Base-by-base conservation (phyloP, 2,888 invertebrate species). In the Cheiracanthium punctorium region DNA sequence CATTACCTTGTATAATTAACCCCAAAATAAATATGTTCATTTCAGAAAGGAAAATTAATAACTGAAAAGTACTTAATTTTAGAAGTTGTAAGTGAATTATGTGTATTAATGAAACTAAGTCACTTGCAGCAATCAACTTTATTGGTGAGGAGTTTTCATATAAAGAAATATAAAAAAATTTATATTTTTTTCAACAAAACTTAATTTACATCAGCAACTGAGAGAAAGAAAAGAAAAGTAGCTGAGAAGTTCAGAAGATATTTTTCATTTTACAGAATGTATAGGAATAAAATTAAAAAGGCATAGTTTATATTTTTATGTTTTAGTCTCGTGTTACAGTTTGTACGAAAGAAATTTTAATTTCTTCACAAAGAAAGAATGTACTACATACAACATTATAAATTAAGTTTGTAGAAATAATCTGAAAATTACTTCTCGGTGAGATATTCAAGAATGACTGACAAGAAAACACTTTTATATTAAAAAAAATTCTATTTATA, bases 91-190 rank as follows among this genome's bases (percentile, higher is more conserved):
- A n/a, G n/a, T n/a, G n/a, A n/a, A n/a, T n/a, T n/a, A n/a, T n/a
- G n/a, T n/a, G n/a, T n/a, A n/a, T n/a, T n/a, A n/a, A n/a, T n/a
- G n/a, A n/a, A n/a, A n/a, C n/a, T n/a, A n/a, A 37, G 37, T 37
- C 67, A 76, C 1, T 67, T 81, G 37, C 24, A 74, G 73, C 28
- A 81, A 67, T 74, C 73, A 37, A 81, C 80, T 74, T 74, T 74
- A 81, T 81, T 81, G 33, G 32, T 67, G 48, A 81, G 74, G 48
- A 41, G 24, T 24, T 69, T 69, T 67, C 33, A 48, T 48, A 48
- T 58, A 58, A 58, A 58, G 58, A 58, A 58, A 58, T 58, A 12
- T 58, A 24, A 58, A 24, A 58, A 48, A 58, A 58, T 12, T 58
- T 20, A 24, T 20, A 1, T 14, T 17, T 14, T 7, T 48, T 48